Percentiles rank a stretch among this genome's conserved stretches.
Conservation (phyloP, 1,140 invertebrate genomes). For the Camponotus floridanus region DNA sequence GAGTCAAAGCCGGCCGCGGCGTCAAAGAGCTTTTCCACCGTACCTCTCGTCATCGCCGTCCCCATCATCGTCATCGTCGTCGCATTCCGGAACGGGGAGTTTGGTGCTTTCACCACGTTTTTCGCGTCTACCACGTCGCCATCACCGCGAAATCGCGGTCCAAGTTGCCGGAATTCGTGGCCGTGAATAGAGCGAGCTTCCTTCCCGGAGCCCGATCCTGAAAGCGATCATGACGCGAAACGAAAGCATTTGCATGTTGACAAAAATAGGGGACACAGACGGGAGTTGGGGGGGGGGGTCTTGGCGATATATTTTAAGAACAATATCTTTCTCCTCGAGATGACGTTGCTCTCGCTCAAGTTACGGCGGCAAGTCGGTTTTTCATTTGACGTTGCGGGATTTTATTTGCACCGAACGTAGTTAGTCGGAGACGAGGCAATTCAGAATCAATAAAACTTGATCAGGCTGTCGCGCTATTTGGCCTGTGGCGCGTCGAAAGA, state of each 20-base stretch:
- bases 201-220: no score
- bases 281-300: no score
- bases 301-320: neutral
- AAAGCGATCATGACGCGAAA: neutral
- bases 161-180: constrained; percentile 25
- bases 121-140: constrained; percentile 5
- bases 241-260: neutral
- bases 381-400: constrained; percentile 14
- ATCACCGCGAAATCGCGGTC: neutral
- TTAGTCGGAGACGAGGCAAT: constrained; percentile 51
- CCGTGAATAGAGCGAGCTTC: constrained; percentile 12
- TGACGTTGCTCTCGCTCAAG: neutral
- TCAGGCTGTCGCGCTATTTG: constrained; percentile 50
- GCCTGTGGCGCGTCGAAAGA: constrained; percentile 29
- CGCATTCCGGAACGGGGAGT: neutral
- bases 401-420: constrained; percentile 52
- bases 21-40: constrained; percentile 53
- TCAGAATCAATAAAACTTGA: constrained; percentile 61
- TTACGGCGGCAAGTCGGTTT: constrained; percentile 14
- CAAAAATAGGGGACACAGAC: neutral
- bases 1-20: constrained; percentile 51
- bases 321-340: neutral
- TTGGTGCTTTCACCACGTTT: constrained; percentile 39
- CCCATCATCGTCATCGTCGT: neutral
- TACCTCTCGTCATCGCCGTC: constrained; percentile 30